Conservation (phyloP, 2,888 invertebrate genomes). For the Drosophila robusta region DNA sequence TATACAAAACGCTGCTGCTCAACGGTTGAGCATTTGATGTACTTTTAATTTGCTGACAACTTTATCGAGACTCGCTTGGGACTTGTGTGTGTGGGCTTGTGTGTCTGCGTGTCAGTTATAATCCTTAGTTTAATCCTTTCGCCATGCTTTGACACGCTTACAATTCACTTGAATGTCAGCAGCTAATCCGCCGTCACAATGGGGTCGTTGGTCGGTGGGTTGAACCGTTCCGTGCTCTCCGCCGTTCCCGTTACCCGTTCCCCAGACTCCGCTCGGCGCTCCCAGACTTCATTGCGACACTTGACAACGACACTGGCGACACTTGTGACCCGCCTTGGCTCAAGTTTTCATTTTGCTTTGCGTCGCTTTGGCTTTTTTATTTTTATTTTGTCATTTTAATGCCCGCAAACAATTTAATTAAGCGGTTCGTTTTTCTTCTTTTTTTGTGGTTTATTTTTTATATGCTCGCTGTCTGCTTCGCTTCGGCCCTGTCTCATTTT, state of each 20-base stretch:
- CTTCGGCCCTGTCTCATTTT: conserved; percentile 46
- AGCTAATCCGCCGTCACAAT: conserved; percentile 73
- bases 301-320: conserved; percentile 60
- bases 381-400: conserved; percentile 75
- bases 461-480: conserved; percentile 33
- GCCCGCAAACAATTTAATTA: conserved; percentile 80
- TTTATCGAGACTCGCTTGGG: conserved; percentile 23
- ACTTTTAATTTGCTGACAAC: conserved; percentile 39
- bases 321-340: conserved; percentile 72
- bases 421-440: conserved; percentile 64
- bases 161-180: conserved; percentile 79
- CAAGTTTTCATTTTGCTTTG: conserved; percentile 68
- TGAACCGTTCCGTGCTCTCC: neutral
- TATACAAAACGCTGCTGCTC: neutral
- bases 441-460: conserved; percentile 31
- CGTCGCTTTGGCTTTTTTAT: conserved; percentile 27
- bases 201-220: conserved; percentile 50
- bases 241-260: neutral
- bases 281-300: conserved; percentile 54
- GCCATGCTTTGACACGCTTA: conserved; percentile 77
- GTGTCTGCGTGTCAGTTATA: conserved; percentile 58
- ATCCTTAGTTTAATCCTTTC: conserved; percentile 75
- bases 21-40: conserved; percentile 1
- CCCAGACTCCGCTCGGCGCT: conserved; percentile 1
- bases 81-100: conserved; percentile 6